Evolutionary conservation across 2,888 invertebrate species (phyloP), one percentile per base, ranked within the genome.

Genomic region (Mythimna lalbum): DNA sequence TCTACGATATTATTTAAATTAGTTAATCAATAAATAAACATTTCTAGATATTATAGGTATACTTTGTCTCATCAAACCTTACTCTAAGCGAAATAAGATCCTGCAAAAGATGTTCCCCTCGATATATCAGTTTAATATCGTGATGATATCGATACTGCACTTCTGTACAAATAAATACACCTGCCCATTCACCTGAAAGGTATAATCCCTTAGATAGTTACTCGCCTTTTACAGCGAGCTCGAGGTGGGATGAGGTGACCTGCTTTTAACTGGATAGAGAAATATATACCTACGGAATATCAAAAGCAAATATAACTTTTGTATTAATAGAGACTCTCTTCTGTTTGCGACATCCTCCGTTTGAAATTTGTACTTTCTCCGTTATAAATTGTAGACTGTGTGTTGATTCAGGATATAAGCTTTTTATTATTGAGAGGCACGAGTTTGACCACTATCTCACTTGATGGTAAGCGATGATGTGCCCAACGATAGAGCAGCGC

Each of bases 121-220:
- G 27, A n/a, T 50, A 63, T 56, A 57, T 69, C 61, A 62, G 31
- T 76, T 52, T 52, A 50, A 57, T 76, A 76, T 57, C 47, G 47
- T n/a, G 33, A 62, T 62, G 21, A 62, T 62, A 69, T 69, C 36
- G 19, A 62, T 69, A 76, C 52, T 55, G 55, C 75, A 61, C 43
- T 57, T 23, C 55, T 60, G 55, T 60, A 36, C 61, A 31, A 74
- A 47, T 69, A 31, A 57, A 62, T 62, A 68, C 69, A 62, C 61
- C 19, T 49, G 43, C 43, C 31, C 19, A 57, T 69, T 62, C 52
- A 47, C 6, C 56, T 57, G 56, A 76, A 62, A 76, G 69, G 69
- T 52, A 57, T 74, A 73, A 73, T 62, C 61, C 69, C 31, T 74
- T 62, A 47, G 76, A 50, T 75, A 61, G 69, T 62, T 57, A 76